phyloP scores from a whole-genome alignment of 2,888 invertebrate genomes.

The Polymixis lichenea region DNA sequence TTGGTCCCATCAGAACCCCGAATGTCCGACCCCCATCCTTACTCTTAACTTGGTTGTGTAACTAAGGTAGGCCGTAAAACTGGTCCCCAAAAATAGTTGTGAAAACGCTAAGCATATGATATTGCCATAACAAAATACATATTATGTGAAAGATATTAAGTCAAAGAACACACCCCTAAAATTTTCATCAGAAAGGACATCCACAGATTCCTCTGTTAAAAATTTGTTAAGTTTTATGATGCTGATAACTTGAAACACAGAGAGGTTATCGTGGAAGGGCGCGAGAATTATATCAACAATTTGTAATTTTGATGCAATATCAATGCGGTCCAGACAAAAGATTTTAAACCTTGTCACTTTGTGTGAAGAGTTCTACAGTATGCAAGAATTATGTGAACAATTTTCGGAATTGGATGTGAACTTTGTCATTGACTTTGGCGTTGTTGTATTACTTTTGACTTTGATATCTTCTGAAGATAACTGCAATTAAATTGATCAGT shows the following conservation, averaged over 20 bases:
- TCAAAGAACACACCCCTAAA: conserved; percentile 11
- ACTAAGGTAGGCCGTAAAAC: background rate
- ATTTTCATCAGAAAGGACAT: background rate
- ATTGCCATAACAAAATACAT: too few relatives aligned
- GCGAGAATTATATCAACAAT: conserved; percentile 58
- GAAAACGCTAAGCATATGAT: background rate
- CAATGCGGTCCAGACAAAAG: background rate
- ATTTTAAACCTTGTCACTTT: background rate
- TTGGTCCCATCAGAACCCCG: background rate
- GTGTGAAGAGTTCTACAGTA: background rate
- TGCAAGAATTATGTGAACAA: background rate
- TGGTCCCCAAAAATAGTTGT: too few relatives aligned
- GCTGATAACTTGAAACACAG: conserved; percentile 34
- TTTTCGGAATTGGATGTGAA: conserved; percentile 28
- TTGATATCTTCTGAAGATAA: conserved; percentile 31
- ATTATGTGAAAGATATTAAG: background rate
- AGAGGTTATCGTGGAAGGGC: conserved; percentile 57
- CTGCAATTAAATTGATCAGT: conserved; percentile 32
- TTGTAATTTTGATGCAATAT: conserved; percentile 22
- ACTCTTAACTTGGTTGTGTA: background rate
- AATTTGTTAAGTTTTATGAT: conserved; percentile 45
- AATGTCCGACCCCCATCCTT: background rate
- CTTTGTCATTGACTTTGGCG: conserved; percentile 57
- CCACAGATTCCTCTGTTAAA: conserved; percentile 45
- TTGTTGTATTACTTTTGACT: conserved; percentile 42